Evolutionary conservation across 2,113 vertebrate genomes (phyloP).

Genomic region (Rhombomys opimus): DNA sequence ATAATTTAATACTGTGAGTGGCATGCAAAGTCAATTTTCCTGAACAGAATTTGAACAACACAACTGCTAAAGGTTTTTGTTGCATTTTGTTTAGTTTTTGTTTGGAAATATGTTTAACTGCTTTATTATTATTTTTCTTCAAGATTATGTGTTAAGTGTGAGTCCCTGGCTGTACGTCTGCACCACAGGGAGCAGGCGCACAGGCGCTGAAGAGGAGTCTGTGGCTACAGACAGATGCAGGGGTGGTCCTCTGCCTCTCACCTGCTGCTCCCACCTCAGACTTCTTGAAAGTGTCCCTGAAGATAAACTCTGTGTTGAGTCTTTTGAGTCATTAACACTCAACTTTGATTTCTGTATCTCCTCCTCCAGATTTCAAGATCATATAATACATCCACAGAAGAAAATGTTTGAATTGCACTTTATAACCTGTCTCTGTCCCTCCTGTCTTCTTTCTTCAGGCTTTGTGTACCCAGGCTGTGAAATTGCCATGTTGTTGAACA

Average conservation of each 20-base stretch:
- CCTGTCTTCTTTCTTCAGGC: not conserved
- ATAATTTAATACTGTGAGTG: not conserved
- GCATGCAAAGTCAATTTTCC: not conserved
- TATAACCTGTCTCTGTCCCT: not conserved
- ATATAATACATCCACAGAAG: not conserved
- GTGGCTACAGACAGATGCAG: not conserved
- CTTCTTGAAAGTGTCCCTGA: slow-evolving; percentile 13
- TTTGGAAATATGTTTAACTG: not conserved
- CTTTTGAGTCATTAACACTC: not conserved
- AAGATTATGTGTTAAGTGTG: not conserved
- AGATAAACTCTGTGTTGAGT: not conserved
- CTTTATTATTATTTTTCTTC: not conserved
- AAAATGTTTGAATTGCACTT: not conserved
- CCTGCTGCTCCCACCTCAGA: not conserved
- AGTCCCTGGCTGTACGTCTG: not conserved
- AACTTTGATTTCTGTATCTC: not conserved
- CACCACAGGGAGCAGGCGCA: not conserved
- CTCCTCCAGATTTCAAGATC: not conserved
- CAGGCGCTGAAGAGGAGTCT: not conserved
- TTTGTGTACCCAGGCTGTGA: not conserved
- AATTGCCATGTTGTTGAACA: not conserved
- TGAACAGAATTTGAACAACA: slow-evolving; percentile 35
- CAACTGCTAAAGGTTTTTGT: not conserved
- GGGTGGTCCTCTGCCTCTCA: not conserved
- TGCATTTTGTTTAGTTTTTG: not conserved